These are phyloP conservation scores for Pangasius sanitwongsei DNA, from an alignment of 2,797 vertebrate species.

Conservation along the genomic window DNA sequence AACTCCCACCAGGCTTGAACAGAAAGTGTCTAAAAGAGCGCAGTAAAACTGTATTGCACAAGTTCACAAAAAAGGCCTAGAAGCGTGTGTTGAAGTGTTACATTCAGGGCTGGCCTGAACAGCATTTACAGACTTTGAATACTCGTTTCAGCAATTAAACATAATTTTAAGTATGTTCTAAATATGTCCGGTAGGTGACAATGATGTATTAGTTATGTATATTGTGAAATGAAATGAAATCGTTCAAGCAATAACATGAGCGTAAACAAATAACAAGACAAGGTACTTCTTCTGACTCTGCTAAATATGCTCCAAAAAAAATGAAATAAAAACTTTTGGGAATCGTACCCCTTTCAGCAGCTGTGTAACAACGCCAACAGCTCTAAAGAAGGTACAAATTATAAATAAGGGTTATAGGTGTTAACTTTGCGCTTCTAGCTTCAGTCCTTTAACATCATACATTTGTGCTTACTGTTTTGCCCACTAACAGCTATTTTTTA, in stretches of 20 bases:
- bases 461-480: not conserved
- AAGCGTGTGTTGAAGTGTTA: constrained; percentile 7
- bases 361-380: not conserved
- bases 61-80: not conserved
- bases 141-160: not conserved
- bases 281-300: not conserved
- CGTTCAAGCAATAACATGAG: not conserved
- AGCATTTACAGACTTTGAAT: not conserved
- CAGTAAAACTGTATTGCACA: constrained; percentile 39
- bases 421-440: not conserved
- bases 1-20: constrained; percentile 97
- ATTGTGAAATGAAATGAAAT: not conserved
- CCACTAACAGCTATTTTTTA: not conserved
- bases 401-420: not conserved
- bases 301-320: not conserved
- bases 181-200: not conserved
- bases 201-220: not conserved
- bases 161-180: not conserved
- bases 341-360: not conserved
- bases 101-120: not conserved
- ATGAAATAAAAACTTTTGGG: not conserved
- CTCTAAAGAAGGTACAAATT: not conserved
- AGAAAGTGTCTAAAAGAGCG: constrained; percentile 89
- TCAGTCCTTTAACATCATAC: not conserved
- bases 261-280: not conserved